Evolutionary conservation across 2,797 vertebrate genomes (phyloP).

Genomic region (Distichodus sexfasciatus): DNA sequence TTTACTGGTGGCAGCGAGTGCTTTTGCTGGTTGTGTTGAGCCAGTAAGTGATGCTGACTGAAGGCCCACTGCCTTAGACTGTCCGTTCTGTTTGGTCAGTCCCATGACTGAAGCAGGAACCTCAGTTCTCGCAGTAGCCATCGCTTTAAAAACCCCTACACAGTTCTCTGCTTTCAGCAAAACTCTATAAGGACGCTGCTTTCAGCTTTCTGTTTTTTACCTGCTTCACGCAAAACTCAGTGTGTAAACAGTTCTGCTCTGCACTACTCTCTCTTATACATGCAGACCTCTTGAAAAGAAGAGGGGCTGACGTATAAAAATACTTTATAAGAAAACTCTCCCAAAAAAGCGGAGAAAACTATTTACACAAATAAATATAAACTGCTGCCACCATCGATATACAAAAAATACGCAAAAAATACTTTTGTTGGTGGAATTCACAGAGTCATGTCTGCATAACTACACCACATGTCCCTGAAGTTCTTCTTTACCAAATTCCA

Average conservation of each 20-base stretch:
- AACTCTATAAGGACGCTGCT: slow-evolving; percentile 20
- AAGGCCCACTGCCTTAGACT: slow-evolving; percentile 51
- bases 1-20: slow-evolving; percentile 50
- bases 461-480: slow-evolving; percentile 39
- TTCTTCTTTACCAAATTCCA: not conserved
- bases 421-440: too few relatives aligned
- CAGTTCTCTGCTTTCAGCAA: not conserved
- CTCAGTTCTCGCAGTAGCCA: slow-evolving; percentile 73
- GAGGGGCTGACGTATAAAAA: slow-evolving; percentile 61
- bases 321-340: slow-evolving; percentile 73
- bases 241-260: slow-evolving; percentile 57
- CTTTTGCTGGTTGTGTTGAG: slow-evolving; percentile 51
- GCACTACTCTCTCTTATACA: slow-evolving; percentile 49
- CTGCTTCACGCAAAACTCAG: slow-evolving; percentile 29
- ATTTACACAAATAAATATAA: slow-evolving; percentile 76
- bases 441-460: too few relatives aligned
- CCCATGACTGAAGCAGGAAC: slow-evolving; percentile 66
- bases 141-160: slow-evolving; percentile 44
- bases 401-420: slow-evolving; percentile 45
- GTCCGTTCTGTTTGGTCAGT: slow-evolving; percentile 71
- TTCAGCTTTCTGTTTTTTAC: slow-evolving; percentile 4
- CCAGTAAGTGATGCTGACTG: slow-evolving; percentile 47
- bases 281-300: slow-evolving; percentile 71
- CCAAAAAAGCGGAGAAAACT: slow-evolving; percentile 72
- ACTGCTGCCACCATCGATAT: slow-evolving; percentile 57